Percentiles rank a stretch among this genome's conserved stretches.
phyloP scores from a whole-genome alignment of 2,888 invertebrate genomes.

The Kryphioiulus occultus region DNA sequence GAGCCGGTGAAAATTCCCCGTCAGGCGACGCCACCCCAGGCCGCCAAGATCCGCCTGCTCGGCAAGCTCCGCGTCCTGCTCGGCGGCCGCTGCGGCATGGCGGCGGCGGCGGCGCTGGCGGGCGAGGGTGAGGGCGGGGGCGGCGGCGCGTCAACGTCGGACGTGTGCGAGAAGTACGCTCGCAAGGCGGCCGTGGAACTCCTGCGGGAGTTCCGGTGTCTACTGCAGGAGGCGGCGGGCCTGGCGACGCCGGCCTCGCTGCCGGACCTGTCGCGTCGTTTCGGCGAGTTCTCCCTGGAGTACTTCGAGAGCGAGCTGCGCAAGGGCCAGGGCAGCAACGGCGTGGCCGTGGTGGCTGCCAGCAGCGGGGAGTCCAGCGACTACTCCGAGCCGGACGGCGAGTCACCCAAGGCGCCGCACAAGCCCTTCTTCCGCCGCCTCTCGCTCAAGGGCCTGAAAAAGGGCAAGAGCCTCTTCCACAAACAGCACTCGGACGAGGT shows the following conservation, averaged over 20 bases:
- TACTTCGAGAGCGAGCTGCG: slow-evolving; percentile 81
- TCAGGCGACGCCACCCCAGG: neutral
- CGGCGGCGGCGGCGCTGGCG: neutral
- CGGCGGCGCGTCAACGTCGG: neutral
- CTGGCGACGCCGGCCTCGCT: neutral
- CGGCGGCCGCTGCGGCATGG: neutral
- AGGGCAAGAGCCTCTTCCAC: slow-evolving; percentile 83
- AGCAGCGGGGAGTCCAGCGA: slow-evolving; percentile 65
- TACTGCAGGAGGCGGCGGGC: neutral
- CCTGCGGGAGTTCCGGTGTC: neutral
- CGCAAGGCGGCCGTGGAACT: neutral
- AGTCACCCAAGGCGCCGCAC: slow-evolving; percentile 79
- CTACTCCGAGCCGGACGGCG: slow-evolving; percentile 75
- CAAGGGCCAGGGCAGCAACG: slow-evolving; percentile 21
- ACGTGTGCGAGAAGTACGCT: slow-evolving; percentile 13
- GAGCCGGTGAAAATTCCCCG: neutral
- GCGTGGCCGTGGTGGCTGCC: neutral
- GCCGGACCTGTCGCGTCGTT: slow-evolving; percentile 65
- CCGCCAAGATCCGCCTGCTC: slow-evolving; percentile 18
- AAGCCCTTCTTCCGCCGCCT: slow-evolving; percentile 73
- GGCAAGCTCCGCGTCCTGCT: slow-evolving; percentile 36
- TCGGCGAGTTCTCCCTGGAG: slow-evolving; percentile 82
- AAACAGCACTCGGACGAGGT: slow-evolving; percentile 90
- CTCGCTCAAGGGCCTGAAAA: slow-evolving; percentile 86
- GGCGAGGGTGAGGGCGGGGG: neutral